Conservation (phyloP, 2,113 vertebrate species). For the Plestiodon gilberti region DNA sequence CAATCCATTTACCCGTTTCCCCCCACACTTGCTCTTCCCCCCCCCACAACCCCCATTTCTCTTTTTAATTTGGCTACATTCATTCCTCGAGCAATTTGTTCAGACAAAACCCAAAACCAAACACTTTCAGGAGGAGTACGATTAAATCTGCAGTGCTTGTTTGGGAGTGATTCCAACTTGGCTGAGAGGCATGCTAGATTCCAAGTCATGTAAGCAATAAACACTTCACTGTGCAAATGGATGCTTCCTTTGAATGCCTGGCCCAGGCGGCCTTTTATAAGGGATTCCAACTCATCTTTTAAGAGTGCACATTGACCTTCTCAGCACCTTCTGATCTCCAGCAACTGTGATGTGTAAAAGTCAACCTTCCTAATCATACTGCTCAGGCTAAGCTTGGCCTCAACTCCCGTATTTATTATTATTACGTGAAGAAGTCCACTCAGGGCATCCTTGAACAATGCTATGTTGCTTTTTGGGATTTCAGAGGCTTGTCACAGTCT, state of each 20-base stretch:
- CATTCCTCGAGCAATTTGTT: slow-evolving; percentile 5
- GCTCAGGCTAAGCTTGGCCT: not conserved
- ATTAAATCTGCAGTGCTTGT: slow-evolving; percentile 2
- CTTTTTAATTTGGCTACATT: slow-evolving; percentile 7
- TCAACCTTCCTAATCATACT: slow-evolving; percentile 1
- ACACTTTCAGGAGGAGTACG: slow-evolving; percentile 9
- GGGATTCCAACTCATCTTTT: not conserved
- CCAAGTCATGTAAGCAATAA: slow-evolving; percentile 19
- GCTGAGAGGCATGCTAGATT: not conserved
- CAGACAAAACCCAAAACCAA: slow-evolving; percentile 13
- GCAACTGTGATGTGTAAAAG: not conserved
- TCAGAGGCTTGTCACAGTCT: not conserved
- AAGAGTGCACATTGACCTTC: slow-evolving; percentile 15
- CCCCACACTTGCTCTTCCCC: not conserved
- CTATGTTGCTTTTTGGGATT: not conserved
- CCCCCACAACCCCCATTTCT: not conserved
- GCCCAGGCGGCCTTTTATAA: not conserved
- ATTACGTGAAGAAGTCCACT: not conserved
- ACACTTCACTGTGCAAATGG: not conserved
- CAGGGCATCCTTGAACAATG: not conserved
- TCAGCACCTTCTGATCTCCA: slow-evolving; percentile 1
- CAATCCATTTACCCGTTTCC: slow-evolving; percentile 13
- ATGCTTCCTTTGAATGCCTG: not conserved
- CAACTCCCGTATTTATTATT: not conserved
- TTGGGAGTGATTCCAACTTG: not conserved